phyloP scores from a whole-genome alignment of 2,797 vertebrate genomes.

The Cynodonichthys magdalenae region DNA sequence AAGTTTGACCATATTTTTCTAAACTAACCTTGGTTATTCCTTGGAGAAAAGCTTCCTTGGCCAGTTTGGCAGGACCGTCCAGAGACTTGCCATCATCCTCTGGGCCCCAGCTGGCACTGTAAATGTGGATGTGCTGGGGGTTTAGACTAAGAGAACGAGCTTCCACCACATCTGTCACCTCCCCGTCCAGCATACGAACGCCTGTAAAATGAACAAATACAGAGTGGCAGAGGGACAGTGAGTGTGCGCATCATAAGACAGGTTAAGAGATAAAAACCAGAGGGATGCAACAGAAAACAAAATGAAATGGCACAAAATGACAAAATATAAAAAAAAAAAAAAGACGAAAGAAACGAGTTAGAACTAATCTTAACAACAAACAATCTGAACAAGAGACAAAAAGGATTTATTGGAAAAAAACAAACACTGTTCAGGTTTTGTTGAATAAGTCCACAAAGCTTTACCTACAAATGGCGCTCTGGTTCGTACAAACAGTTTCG shows the following conservation, averaged over 20 bases:
- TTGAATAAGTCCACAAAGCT: slow-evolving; percentile 34
- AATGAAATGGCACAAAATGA: slow-evolving; percentile 6
- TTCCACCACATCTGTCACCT: slow-evolving; percentile 96
- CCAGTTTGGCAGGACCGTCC: slow-evolving; percentile 93
- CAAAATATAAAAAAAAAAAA: slow-evolving; percentile 26
- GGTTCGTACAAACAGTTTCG: slow-evolving; percentile 23
- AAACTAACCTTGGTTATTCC: slow-evolving; percentile 89
- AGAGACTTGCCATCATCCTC: slow-evolving; percentile 96
- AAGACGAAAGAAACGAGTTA: slow-evolving; percentile 19
- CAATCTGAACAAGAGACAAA: not conserved
- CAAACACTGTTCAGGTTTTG: slow-evolving; percentile 37
- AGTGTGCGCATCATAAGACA: slow-evolving; percentile 23
- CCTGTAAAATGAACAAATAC: slow-evolving; percentile 74
- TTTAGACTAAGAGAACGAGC: slow-evolving; percentile 93
- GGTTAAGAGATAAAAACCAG: slow-evolving; percentile 30
- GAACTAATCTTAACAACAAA: slow-evolving; percentile 21
- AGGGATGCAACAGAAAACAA: not conserved
- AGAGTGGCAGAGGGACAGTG: slow-evolving; percentile 19
- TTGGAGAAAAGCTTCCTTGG: slow-evolving; percentile 91
- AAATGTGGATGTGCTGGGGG: slow-evolving; percentile 94
- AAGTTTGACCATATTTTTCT: slow-evolving; percentile 14
- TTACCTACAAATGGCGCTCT: slow-evolving; percentile 11
- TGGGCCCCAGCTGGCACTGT: slow-evolving; percentile 97
- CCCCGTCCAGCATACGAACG: slow-evolving; percentile 96
- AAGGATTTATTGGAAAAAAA: slow-evolving; percentile 20